These are phyloP conservation scores for Apis dorsata DNA, from an alignment of 1,140 invertebrate species.

Conservation along the genomic window DNA sequence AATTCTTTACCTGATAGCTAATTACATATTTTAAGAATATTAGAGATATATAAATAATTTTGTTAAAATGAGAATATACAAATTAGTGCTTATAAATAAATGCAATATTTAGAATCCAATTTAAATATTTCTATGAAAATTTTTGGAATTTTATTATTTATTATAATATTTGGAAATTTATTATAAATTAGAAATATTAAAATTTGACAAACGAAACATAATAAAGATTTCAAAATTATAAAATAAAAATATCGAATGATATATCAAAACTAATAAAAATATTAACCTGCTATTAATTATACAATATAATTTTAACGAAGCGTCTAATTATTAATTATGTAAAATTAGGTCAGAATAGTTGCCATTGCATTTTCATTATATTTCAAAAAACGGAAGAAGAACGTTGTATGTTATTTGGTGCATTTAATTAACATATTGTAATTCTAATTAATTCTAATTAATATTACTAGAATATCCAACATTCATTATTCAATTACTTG, in stretches of 20 bases:
- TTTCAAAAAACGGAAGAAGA: conserved; percentile 29
- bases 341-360: conserved; percentile 20
- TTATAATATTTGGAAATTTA: too few relatives aligned
- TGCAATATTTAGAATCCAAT: too few relatives aligned
- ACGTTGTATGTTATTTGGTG: conserved; percentile 12
- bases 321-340: conserved; percentile 44
- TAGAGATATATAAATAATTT: too few relatives aligned
- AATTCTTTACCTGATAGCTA: too few relatives aligned
- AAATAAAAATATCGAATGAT: background rate
- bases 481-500: background rate
- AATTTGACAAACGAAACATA: background rate
- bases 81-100: background rate
- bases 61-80: background rate
- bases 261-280: background rate
- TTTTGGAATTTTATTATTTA: too few relatives aligned
- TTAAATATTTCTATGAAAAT: too few relatives aligned
- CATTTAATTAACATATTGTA: conserved; percentile 24
- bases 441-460: conserved; percentile 18
- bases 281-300: background rate
- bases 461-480: conserved; percentile 11
- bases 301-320: conserved; percentile 21
- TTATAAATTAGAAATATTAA: background rate
- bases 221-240: background rate
- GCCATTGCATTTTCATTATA: conserved; percentile 27
- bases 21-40: too few relatives aligned